phyloP scores from a whole-genome alignment of 2,888 invertebrate species.

The Keiferia lycopersicella region DNA sequence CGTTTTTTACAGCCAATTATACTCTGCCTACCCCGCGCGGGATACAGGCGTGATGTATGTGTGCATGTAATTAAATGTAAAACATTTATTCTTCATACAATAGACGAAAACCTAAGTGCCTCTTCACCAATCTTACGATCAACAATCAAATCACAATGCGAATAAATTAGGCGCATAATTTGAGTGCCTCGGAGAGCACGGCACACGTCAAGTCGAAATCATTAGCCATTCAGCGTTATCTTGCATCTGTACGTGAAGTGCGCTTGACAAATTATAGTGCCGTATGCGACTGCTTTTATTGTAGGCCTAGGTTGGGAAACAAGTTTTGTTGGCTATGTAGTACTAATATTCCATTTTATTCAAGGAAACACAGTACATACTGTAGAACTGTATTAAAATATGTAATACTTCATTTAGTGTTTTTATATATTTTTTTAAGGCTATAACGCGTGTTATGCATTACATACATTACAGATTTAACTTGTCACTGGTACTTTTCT shows the following conservation, averaged over 20 bases:
- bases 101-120: slow-evolving; percentile 23
- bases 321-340: neutral
- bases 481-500: too few relatives aligned
- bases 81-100: neutral
- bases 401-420: too few relatives aligned
- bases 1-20: too few relatives aligned
- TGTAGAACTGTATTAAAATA: too few relatives aligned
- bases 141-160: slow-evolving; percentile 56
- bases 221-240: slow-evolving; percentile 64
- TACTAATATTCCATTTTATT: too few relatives aligned
- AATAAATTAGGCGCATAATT: slow-evolving; percentile 71
- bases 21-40: too few relatives aligned
- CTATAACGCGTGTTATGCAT: too few relatives aligned
- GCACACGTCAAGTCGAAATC: slow-evolving; percentile 64
- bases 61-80: too few relatives aligned
- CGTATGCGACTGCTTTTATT: slow-evolving; percentile 3
- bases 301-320: neutral
- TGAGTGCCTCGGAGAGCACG: slow-evolving; percentile 54
- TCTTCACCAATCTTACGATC: slow-evolving; percentile 63
- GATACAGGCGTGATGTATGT: too few relatives aligned
- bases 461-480: too few relatives aligned
- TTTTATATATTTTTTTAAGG: too few relatives aligned
- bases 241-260: slow-evolving; percentile 33
- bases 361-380: too few relatives aligned
- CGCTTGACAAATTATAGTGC: slow-evolving; percentile 17